Evolutionary conservation across 1,140 invertebrate genomes (phyloP).

Genomic region (Brachionus angularis): DNA sequence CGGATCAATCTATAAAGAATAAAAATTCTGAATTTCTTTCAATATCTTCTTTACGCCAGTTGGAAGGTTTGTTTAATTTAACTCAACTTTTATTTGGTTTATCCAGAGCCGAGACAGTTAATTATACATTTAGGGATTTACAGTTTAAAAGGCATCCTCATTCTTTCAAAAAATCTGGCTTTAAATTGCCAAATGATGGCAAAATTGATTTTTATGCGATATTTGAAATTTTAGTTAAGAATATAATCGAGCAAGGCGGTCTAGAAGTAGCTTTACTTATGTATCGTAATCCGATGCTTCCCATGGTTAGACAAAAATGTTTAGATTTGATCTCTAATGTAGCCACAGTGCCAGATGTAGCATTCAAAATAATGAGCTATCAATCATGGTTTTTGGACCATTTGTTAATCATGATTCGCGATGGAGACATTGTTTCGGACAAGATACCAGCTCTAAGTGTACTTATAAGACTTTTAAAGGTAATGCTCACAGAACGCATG

Average conservation of each 20-base stretch:
- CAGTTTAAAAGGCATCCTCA: background rate
- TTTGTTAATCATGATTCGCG: conserved; percentile 20
- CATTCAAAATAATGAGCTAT: background rate
- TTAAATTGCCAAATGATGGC: background rate
- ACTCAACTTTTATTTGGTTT: conserved; percentile 37
- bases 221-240: background rate
- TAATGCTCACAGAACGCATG: conserved; percentile 25
- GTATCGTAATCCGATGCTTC: conserved; percentile 2
- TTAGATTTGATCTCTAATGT: conserved; percentile 23
- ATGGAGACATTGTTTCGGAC: conserved; percentile 25
- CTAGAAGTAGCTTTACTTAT: conserved; percentile 16
- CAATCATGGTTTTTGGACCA: conserved; percentile 1
- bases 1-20: background rate
- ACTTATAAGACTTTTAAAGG: conserved; percentile 18
- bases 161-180: conserved; percentile 22
- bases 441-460: conserved; percentile 33
- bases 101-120: background rate
- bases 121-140: conserved; percentile 39
- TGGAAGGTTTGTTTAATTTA: conserved; percentile 38
- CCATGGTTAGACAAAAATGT: conserved; percentile 36
- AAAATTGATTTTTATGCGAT: conserved; percentile 6
- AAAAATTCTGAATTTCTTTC: background rate
- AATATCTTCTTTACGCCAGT: background rate
- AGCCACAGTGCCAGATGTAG: background rate
- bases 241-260: background rate